Conservation (phyloP, 2,113 vertebrate genomes). For the Strix aluco region DNA sequence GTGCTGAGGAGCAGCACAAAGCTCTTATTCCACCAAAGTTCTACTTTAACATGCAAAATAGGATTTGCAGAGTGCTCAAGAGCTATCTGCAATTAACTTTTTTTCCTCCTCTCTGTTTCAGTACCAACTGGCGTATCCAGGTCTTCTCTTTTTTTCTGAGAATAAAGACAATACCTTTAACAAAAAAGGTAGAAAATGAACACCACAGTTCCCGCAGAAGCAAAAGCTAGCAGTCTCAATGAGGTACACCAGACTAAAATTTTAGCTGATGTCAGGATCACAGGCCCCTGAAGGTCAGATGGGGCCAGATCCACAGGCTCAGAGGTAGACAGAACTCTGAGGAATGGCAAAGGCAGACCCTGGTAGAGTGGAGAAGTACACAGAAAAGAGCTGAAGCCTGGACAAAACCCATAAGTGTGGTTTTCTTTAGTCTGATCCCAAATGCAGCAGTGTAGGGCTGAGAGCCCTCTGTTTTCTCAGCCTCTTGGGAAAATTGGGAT, state of each 20-base stretch:
- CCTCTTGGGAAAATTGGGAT: not conserved
- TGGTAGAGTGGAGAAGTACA: not conserved
- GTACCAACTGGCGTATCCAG: not conserved
- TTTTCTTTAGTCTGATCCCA: not conserved
- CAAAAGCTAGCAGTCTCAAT: not conserved
- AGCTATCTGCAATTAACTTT: not conserved
- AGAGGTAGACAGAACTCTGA: not conserved
- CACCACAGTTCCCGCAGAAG: not conserved
- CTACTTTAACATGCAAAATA: not conserved
- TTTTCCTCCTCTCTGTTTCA: not conserved
- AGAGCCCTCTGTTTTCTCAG: not conserved
- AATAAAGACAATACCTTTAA: not conserved
- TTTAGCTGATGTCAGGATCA: not conserved
- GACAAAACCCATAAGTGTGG: not conserved
- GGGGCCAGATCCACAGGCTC: not conserved
- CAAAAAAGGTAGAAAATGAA: not conserved
- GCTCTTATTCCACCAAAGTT: not conserved
- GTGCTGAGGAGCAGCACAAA: not conserved
- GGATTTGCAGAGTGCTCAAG: not conserved
- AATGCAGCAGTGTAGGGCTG: not conserved
- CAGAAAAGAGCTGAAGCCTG: not conserved
- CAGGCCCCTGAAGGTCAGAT: not conserved
- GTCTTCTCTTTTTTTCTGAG: not conserved
- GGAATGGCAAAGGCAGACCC: not conserved
- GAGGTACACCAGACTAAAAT: not conserved